Evolutionary conservation across 2,113 vertebrate species (phyloP).

Genomic region (Xyliphius kryptos): DNA sequence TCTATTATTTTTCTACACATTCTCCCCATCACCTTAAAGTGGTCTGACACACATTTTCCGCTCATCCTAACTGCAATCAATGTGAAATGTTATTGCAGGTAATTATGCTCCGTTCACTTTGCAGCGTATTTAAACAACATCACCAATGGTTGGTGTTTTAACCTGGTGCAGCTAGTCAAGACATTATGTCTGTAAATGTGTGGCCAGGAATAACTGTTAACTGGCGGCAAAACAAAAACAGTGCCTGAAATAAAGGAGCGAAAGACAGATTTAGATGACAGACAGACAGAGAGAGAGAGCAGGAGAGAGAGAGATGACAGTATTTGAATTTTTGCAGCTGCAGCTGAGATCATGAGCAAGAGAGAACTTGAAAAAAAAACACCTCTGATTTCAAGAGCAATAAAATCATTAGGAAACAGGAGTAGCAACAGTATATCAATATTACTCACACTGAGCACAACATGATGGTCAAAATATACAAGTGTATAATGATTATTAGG

Average conservation of each 20-base stretch:
- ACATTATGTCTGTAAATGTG: conserved; percentile 19
- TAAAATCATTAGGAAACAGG: conserved; percentile 7
- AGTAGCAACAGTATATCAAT: not conserved
- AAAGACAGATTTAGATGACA: too few species aligned
- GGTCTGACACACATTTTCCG: not conserved
- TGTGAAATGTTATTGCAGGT: conserved; percentile 14
- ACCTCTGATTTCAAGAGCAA: conserved; percentile 1
- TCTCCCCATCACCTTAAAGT: not conserved
- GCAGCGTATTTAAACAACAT: conserved; percentile 6
- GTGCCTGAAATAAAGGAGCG: too few species aligned
- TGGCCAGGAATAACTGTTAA: conserved; percentile 22
- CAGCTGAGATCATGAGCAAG: not conserved
- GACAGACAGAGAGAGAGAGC: too few species aligned
- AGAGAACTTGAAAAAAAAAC: not conserved
- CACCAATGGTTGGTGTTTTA: conserved; percentile 13
- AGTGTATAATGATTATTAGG: not conserved
- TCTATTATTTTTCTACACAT: too few species aligned
- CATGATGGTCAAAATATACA: conserved; percentile 6
- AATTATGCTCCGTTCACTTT: conserved; percentile 4
- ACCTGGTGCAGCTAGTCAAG: conserved; percentile 5
- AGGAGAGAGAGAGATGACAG: too few species aligned
- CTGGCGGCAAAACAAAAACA: too few species aligned
- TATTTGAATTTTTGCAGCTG: too few species aligned
- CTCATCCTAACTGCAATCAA: conserved; percentile 5
- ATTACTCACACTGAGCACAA: conserved; percentile 4